These are phyloP conservation scores for Gorsachius goisagi DNA, from an alignment of 2,113 vertebrate genomes.

Conservation along the genomic window DNA sequence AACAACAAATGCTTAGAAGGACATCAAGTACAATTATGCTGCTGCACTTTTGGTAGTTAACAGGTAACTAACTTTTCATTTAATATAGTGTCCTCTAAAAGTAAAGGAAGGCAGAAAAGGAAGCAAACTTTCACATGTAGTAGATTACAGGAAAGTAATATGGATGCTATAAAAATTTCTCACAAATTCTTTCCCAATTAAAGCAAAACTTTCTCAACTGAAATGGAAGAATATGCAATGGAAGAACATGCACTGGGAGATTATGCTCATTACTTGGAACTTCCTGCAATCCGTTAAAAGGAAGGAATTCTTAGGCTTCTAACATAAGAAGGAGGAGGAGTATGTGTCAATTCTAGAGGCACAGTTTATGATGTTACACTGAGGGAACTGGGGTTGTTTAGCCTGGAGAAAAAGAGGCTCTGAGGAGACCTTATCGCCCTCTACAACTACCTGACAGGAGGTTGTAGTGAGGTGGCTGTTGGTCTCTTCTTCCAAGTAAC, in stretches of 20 bases:
- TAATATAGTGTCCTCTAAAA: not conserved
- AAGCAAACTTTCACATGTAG: not conserved
- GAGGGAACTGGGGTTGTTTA: too few species aligned
- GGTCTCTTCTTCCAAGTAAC: too few species aligned
- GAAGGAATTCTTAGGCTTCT: too few species aligned
- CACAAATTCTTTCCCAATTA: not conserved
- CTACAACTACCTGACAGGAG: too few species aligned
- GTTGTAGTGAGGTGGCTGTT: too few species aligned
- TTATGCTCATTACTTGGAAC: not conserved
- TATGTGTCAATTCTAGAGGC: too few species aligned
- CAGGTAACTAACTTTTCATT: not conserved
- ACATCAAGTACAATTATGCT: not conserved
- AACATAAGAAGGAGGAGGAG: too few species aligned
- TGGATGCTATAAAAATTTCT: not conserved
- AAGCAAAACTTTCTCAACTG: not conserved
- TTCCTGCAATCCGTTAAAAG: not conserved
- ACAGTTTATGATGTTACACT: too few species aligned
- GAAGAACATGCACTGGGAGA: not conserved
- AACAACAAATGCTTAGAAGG: not conserved
- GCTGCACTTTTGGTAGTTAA: not conserved
- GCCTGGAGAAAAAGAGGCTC: too few species aligned
- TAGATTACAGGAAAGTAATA: not conserved
- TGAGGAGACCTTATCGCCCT: too few species aligned
- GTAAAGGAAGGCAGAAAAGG: not conserved
- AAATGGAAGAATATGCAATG: not conserved